A percentile compares a stretch with the other conserved stretches of the same genome.
Conservation (phyloP, 2,797 vertebrate genomes). For the Phoeniculus purpureus region DNA sequence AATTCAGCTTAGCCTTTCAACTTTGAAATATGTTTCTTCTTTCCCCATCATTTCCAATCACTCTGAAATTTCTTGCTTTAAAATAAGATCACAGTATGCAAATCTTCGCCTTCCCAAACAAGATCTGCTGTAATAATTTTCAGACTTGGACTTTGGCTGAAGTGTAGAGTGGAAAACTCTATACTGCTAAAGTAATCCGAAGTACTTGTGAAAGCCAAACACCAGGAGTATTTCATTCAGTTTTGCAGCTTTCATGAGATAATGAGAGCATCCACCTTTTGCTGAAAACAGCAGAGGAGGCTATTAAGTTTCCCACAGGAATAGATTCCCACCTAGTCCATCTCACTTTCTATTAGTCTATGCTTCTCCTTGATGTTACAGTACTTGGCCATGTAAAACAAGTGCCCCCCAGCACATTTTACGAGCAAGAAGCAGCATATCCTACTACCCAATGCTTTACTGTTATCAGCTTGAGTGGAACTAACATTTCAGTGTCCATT, state of each 20-base stretch:
- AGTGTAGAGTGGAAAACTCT: background rate
- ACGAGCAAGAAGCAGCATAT: background rate
- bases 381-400: background rate
- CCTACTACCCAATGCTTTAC: background rate
- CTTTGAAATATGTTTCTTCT: background rate
- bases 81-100: constrained; percentile 17
- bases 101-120: background rate
- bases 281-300: constrained; percentile 15
- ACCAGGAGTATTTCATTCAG: constrained; percentile 8
- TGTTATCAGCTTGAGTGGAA: background rate
- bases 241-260: background rate
- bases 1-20: background rate
- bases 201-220: background rate
- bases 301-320: constrained; percentile 15
- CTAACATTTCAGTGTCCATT: background rate
- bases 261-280: constrained; percentile 18
- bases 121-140: constrained; percentile 1
- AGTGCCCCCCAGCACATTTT: background rate
- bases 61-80: constrained; percentile 14
- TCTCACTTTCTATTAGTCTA: constrained; percentile 21
- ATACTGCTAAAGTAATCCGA: background rate
- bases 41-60: background rate
- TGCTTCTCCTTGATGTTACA: background rate
- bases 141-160: constrained; percentile 22
- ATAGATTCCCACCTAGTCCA: constrained; percentile 6